Conservation (phyloP, 2,888 invertebrate species). For the Ametastegia equiseti region DNA sequence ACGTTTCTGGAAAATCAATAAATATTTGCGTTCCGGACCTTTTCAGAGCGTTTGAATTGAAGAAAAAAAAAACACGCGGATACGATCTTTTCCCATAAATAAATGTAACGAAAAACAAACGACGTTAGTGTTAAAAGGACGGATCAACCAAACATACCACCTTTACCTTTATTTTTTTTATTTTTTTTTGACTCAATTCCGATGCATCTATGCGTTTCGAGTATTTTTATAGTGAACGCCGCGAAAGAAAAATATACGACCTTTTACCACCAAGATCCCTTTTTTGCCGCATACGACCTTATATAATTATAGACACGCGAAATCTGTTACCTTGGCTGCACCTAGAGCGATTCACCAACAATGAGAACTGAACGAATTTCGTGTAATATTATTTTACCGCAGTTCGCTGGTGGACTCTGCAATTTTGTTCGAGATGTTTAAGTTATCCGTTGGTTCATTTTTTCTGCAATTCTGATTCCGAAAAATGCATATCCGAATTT, state of each 20-base stretch:
- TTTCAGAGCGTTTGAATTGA: neutral
- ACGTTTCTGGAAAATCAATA: neutral
- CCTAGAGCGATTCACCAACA: no score
- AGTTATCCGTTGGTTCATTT: no score
- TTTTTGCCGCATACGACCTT: neutral
- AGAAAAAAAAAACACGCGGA: neutral
- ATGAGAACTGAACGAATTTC: no score
- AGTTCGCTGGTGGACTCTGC: no score
- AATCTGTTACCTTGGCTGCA: no score
- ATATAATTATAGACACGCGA: no score
- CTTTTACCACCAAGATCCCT: neutral
- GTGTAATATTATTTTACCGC: no score
- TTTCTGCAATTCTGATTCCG: no score
- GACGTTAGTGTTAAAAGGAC: neutral
- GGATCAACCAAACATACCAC: neutral
- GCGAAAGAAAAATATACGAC: conserved; percentile 1
- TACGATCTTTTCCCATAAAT: neutral
- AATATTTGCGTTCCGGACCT: neutral
- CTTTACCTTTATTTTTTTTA: neutral
- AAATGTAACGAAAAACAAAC: neutral
- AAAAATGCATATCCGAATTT: no score
- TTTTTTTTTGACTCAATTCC: neutral
- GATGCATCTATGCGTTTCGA: neutral
- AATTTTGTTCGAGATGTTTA: no score
- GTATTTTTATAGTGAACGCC: neutral